A percentile compares a stretch with the other conserved stretches of the same genome.
phyloP scores from a whole-genome alignment of 2,797 vertebrate genomes.

The Trachurus trachurus region DNA sequence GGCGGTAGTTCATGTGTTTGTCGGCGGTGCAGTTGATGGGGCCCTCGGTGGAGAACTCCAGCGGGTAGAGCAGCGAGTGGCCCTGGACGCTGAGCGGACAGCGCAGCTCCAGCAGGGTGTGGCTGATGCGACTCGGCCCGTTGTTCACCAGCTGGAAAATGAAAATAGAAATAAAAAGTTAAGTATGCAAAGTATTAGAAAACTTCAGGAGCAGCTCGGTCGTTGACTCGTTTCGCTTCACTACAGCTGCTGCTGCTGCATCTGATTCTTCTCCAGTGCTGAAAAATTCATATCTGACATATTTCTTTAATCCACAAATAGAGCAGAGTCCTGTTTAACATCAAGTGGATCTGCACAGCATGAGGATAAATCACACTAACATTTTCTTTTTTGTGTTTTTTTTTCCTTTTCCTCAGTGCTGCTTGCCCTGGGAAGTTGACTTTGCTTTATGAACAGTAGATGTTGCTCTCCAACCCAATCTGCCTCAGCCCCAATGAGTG shows the following conservation, averaged over 20 bases:
- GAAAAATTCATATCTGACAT: slow-evolving; percentile 27
- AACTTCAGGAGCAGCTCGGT: slow-evolving; percentile 1
- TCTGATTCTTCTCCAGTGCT: slow-evolving; percentile 14
- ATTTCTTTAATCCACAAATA: slow-evolving; percentile 35
- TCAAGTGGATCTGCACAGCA: slow-evolving; percentile 17
- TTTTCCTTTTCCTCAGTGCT: slow-evolving; percentile 25
- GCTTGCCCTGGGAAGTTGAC: slow-evolving; percentile 11
- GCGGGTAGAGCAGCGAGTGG: slow-evolving; percentile 89
- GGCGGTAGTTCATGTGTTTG: slow-evolving; percentile 83
- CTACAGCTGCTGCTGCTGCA: not conserved
- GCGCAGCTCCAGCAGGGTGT: slow-evolving; percentile 88
- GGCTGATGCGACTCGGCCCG: slow-evolving; percentile 93
- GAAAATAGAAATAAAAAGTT: slow-evolving; percentile 11
- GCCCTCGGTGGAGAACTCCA: slow-evolving; percentile 86
- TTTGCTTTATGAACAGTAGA: slow-evolving; percentile 38
- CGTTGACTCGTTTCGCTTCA: no score
- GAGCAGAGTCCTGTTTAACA: slow-evolving; percentile 14
- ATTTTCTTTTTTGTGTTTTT: slow-evolving; percentile 46
- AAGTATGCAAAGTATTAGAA: slow-evolving; percentile 2
- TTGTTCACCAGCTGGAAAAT: slow-evolving; percentile 90
- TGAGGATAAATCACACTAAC: slow-evolving; percentile 30
- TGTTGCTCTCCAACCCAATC: slow-evolving; percentile 47
- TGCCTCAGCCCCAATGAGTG: slow-evolving; percentile 39
- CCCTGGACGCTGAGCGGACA: slow-evolving; percentile 88
- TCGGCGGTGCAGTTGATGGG: slow-evolving; percentile 90